These are phyloP conservation scores for Herminia tarsipennalis DNA, from an alignment of 2,888 invertebrate species.

Conservation along the genomic window DNA sequence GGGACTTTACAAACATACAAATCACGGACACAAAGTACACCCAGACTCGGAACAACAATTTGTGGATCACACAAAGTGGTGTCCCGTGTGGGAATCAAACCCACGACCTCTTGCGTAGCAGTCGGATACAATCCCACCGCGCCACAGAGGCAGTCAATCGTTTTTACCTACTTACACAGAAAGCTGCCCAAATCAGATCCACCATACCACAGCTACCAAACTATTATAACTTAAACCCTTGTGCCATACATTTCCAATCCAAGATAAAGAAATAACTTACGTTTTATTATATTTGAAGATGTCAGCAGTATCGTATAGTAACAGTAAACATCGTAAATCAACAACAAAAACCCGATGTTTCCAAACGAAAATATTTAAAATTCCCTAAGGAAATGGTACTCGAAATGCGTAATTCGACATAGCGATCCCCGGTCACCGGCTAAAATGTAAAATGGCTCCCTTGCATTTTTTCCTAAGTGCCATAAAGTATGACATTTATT, in stretches of 20 bases:
- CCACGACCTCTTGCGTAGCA: no score
- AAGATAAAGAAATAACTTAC: constrained; percentile 17
- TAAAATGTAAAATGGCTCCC: constrained; percentile 84
- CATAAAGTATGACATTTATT: constrained; percentile 86
- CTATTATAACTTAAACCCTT: constrained; percentile 47
- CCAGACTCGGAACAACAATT: no score
- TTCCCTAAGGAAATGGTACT: constrained; percentile 77
- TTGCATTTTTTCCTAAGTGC: constrained; percentile 85
- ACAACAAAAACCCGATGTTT: constrained; percentile 43
- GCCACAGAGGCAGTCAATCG: no score
- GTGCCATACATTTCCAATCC: constrained; percentile 16
- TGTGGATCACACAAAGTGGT: no score
- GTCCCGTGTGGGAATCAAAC: no score
- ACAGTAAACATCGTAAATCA: constrained; percentile 47
- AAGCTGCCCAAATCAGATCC: no score
- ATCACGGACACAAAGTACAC: no score
- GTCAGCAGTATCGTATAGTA: constrained; percentile 17
- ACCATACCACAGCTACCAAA: no score
- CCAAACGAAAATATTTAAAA: constrained; percentile 62
- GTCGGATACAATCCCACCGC: no score
- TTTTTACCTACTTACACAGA: no score
- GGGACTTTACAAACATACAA: no score
- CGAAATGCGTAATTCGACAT: constrained; percentile 78
- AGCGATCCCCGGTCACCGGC: constrained; percentile 80
- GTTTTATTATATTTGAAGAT: constrained; percentile 1